Percentiles rank a stretch among this genome's conserved stretches.
These are phyloP conservation scores for Corynorhinus townsendii DNA, from an alignment of 2,113 vertebrate genomes.

Conservation along the genomic window DNA sequence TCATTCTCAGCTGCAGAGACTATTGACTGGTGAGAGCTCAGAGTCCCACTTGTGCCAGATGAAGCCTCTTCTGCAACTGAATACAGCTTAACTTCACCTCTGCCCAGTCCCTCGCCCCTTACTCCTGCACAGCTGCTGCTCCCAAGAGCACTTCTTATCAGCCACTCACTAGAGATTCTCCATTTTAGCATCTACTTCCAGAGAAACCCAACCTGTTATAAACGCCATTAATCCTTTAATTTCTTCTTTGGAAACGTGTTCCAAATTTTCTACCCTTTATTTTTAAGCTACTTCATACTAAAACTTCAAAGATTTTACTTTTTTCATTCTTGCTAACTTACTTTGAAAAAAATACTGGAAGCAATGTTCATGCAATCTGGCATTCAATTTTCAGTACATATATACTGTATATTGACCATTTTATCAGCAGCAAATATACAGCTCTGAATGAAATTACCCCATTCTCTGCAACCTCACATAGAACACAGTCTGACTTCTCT, in stretches of 20 bases:
- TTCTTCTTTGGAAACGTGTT: background rate
- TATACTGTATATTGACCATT: background rate
- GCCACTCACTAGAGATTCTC: background rate
- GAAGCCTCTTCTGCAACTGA: background rate
- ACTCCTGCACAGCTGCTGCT: background rate
- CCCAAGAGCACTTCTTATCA: background rate
- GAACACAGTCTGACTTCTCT: background rate
- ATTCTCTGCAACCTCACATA: background rate
- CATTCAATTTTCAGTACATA: slow-evolving; percentile 27
- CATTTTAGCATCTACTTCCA: background rate
- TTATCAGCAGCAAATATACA: slow-evolving; percentile 39
- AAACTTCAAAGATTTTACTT: background rate
- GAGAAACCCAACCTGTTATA: background rate
- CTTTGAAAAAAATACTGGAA: background rate
- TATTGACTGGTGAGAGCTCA: background rate
- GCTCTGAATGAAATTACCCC: slow-evolving; percentile 16
- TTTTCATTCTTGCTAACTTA: background rate
- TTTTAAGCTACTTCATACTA: background rate
- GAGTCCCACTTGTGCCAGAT: background rate
- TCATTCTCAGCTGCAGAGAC: background rate
- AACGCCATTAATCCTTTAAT: background rate
- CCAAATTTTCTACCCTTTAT: background rate
- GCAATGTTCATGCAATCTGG: slow-evolving; percentile 10
- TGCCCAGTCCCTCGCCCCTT: background rate
- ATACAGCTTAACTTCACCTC: background rate